A percentile compares a stretch with the other conserved stretches of the same genome.
Conservation (phyloP, 2,797 vertebrate genomes). For the Notamacropus eugenii region DNA sequence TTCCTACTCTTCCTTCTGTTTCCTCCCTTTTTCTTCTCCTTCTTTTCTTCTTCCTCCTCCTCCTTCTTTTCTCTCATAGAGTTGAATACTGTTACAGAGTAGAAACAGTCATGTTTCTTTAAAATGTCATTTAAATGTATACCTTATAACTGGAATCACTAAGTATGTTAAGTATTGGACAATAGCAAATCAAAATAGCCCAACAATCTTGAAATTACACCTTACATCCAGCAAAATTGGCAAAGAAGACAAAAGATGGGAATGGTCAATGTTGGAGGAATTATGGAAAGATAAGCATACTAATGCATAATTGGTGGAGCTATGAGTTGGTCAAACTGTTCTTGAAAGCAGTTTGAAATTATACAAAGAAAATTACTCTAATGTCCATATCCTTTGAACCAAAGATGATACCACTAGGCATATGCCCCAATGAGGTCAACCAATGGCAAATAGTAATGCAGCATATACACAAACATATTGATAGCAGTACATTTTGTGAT, state of each 20-base stretch:
- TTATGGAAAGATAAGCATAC: background rate
- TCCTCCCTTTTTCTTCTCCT: background rate
- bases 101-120: background rate
- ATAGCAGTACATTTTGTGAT: background rate
- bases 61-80: constrained; percentile 3
- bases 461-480: background rate
- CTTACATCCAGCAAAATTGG: background rate
- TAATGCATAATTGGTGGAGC: background rate
- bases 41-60: constrained; percentile 13
- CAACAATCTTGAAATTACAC: background rate
- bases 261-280: background rate
- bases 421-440: background rate
- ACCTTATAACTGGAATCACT: background rate
- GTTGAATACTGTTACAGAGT: background rate
- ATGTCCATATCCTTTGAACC: background rate
- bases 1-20: background rate
- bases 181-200: background rate
- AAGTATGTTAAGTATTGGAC: constrained; percentile 1
- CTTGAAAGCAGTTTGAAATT: background rate
- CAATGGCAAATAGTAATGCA: background rate
- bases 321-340: background rate
- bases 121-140: background rate
- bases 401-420: background rate
- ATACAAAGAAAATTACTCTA: background rate
- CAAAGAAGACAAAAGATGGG: background rate